Evolutionary conservation across 2,888 invertebrate genomes (phyloP).

Genomic region (Aleiodes alternator): DNA sequence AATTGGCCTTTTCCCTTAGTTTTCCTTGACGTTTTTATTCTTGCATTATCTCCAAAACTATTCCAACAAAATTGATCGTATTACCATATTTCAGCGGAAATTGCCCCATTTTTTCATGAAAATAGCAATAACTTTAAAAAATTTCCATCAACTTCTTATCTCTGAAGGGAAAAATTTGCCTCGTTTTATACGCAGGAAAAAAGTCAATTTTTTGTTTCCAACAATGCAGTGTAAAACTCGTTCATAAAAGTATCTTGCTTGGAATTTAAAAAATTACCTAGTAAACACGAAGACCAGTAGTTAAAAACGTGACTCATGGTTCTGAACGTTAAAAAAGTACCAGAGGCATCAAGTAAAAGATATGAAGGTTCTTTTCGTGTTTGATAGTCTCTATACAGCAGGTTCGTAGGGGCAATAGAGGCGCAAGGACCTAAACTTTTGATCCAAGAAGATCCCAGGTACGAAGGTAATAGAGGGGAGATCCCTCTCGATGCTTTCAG

Average conservation of each 20-base stretch:
- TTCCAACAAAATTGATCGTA: too few relatives aligned
- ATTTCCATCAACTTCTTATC: constrained; percentile 10
- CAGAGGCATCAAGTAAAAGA: background rate
- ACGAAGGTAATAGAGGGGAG: background rate
- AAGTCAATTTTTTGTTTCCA: background rate
- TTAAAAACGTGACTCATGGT: constrained; percentile 21
- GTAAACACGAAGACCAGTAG: constrained; percentile 27
- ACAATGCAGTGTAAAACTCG: constrained; percentile 16
- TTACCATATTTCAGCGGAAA: too few relatives aligned
- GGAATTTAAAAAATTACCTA: constrained; percentile 17
- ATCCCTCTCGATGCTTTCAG: too few relatives aligned
- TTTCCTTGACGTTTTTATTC: too few relatives aligned
- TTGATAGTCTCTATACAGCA: too few relatives aligned
- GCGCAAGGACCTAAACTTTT: too few relatives aligned
- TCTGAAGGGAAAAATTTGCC: constrained; percentile 4
- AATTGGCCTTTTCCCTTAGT: too few relatives aligned
- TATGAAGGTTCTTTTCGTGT: too few relatives aligned
- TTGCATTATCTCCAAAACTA: too few relatives aligned
- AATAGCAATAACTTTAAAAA: background rate
- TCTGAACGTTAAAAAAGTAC: background rate
- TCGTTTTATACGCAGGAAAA: background rate
- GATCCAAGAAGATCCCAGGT: background rate
- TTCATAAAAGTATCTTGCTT: constrained; percentile 6
- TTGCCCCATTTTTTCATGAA: too few relatives aligned
- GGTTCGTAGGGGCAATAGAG: too few relatives aligned